Evolutionary conservation across 1,140 invertebrate species (phyloP).

Genomic region (Diachasmimorpha longicaudata): DNA sequence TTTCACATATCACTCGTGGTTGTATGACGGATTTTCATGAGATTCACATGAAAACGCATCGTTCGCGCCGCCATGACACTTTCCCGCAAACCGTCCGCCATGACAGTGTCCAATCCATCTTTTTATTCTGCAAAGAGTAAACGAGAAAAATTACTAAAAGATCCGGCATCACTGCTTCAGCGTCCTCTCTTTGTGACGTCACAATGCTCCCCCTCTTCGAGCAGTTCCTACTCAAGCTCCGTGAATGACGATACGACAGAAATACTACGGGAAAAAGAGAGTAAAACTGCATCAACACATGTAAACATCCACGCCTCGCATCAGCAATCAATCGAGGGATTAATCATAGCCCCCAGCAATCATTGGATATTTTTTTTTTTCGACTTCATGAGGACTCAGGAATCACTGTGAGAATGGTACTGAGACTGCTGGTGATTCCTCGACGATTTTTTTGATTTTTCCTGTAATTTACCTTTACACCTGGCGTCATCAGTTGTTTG

Average conservation of each 20-base stretch:
- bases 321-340: background rate
- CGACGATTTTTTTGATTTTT: background rate
- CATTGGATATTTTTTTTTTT: background rate
- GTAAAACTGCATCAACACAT: background rate
- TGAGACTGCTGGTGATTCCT: background rate
- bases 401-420: background rate
- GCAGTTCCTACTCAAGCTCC: background rate
- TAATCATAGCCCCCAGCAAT: background rate
- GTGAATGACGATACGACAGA: background rate
- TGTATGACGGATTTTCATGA: too few species aligned
- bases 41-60: too few species aligned
- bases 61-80: too few species aligned
- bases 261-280: background rate
- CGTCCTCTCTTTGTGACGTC: slow-evolving; percentile 15
- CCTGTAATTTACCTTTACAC: background rate
- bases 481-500: background rate
- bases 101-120: too few species aligned
- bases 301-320: slow-evolving; percentile 11
- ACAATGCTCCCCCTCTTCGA: background rate
- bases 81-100: too few species aligned
- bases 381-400: background rate
- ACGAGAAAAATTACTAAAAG: too few species aligned
- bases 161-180: too few species aligned
- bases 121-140: too few species aligned
- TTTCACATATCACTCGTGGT: too few species aligned